phyloP scores from a whole-genome alignment of 2,888 invertebrate species.

The Hirtodrosophila cameraria region DNA sequence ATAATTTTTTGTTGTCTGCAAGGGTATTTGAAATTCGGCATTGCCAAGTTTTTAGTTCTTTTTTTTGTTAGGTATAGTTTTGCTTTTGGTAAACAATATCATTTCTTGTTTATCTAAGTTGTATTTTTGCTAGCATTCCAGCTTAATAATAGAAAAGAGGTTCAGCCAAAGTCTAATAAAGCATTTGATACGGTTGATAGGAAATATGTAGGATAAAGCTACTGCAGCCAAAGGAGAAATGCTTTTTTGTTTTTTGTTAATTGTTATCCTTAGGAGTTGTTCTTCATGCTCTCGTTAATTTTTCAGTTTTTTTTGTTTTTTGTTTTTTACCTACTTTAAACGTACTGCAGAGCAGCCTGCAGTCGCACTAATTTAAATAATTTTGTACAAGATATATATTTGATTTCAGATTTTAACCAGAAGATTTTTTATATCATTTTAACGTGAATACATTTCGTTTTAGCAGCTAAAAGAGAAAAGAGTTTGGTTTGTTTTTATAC shows the following conservation, averaged over 20 bases:
- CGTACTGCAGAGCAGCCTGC: slow-evolving; percentile 46
- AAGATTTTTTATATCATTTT: slow-evolving; percentile 38
- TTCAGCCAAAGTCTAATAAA: slow-evolving; percentile 77
- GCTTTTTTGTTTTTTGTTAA: slow-evolving; percentile 22
- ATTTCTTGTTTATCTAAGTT: neutral
- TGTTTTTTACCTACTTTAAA: slow-evolving; percentile 70
- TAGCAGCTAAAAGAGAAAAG: slow-evolving; percentile 73
- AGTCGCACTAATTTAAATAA: slow-evolving; percentile 43
- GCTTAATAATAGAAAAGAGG: slow-evolving; percentile 42
- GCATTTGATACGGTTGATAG: slow-evolving; percentile 37
- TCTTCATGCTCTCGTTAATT: slow-evolving; percentile 58
- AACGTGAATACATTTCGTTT: slow-evolving; percentile 45
- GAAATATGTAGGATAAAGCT: slow-evolving; percentile 24
- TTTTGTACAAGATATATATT: slow-evolving; percentile 66
- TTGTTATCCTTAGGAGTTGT: slow-evolving; percentile 45
- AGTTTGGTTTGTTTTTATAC: slow-evolving; percentile 38
- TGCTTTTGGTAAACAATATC: neutral
- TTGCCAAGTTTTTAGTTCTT: slow-evolving; percentile 7
- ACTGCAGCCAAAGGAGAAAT: slow-evolving; percentile 41
- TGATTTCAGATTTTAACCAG: slow-evolving; percentile 40
- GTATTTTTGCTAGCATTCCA: slow-evolving; percentile 16
- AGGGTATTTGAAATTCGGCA: slow-evolving; percentile 21
- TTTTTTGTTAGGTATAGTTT: slow-evolving; percentile 1
- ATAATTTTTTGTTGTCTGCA: slow-evolving; percentile 9
- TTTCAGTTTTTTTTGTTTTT: slow-evolving; percentile 35